Conservation (phyloP, 2,797 vertebrate species). For the Percopsis omiscomaycus region DNA sequence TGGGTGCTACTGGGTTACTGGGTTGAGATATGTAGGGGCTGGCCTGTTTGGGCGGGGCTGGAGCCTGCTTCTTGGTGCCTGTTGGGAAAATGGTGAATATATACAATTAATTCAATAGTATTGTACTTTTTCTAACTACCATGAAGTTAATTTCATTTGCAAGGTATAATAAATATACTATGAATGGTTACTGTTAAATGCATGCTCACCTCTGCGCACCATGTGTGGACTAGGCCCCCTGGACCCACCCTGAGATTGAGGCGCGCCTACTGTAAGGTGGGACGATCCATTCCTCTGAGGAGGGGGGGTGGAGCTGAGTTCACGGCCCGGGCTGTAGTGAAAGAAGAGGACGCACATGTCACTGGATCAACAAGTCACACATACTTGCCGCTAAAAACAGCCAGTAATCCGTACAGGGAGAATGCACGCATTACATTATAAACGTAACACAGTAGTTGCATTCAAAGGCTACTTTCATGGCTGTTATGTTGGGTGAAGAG, state of each 20-base stretch:
- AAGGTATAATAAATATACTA: too few species aligned
- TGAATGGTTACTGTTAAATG: background rate
- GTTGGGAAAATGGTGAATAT: slow-evolving; percentile 23
- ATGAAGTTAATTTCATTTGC: too few species aligned
- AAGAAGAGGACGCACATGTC: slow-evolving; percentile 39
- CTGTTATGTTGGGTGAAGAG: slow-evolving; percentile 10
- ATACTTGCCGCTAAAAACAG: background rate
- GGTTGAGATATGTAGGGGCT: slow-evolving; percentile 69
- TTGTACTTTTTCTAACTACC: too few species aligned
- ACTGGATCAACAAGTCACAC: slow-evolving; percentile 16
- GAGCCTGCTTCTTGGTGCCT: slow-evolving; percentile 95
- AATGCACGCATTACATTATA: slow-evolving; percentile 38
- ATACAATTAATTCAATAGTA: background rate
- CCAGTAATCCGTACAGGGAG: slow-evolving; percentile 14
- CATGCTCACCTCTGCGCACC: slow-evolving; percentile 83
- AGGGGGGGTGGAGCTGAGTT: slow-evolving; percentile 78
- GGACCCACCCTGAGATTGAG: slow-evolving; percentile 67
- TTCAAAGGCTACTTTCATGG: slow-evolving; percentile 22
- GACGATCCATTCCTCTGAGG: slow-evolving; percentile 79
- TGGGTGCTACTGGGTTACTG: slow-evolving; percentile 41
- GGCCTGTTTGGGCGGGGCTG: slow-evolving; percentile 76
- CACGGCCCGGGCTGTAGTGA: slow-evolving; percentile 70
- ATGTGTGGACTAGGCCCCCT: slow-evolving; percentile 89
- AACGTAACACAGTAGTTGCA: slow-evolving; percentile 11
- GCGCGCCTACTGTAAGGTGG: slow-evolving; percentile 72